These are phyloP conservation scores for Hydropotes inermis DNA, from an alignment of 2,113 vertebrate genomes.

Conservation along the genomic window DNA sequence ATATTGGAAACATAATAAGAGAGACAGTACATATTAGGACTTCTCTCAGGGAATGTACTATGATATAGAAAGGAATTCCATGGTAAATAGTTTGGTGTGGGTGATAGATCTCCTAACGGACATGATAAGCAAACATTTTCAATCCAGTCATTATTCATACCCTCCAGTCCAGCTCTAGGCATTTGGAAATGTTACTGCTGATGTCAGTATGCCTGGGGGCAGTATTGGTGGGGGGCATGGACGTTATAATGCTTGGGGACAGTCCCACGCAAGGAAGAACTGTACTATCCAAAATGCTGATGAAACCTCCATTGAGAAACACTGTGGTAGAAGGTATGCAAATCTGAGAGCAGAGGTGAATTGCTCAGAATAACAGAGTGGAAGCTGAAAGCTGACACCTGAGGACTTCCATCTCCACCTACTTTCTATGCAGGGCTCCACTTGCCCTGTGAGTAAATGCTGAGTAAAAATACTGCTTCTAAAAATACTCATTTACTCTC, in stretches of 20 bases:
- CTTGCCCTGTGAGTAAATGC: neutral
- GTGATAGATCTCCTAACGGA: neutral
- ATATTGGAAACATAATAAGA: neutral
- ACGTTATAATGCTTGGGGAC: neutral
- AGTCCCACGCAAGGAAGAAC: constrained; percentile 7
- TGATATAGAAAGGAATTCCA: neutral
- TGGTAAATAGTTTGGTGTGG: neutral
- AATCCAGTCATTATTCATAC: neutral
- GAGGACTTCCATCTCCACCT: neutral
- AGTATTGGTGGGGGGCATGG: neutral
- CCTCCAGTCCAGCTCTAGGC: neutral
- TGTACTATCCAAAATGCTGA: constrained; percentile 15
- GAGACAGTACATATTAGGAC: neutral
- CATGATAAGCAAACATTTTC: neutral
- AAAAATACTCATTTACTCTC: neutral
- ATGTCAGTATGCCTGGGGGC: neutral
- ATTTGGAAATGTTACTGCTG: neutral
- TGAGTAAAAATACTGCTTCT: neutral
- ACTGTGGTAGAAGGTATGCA: neutral
- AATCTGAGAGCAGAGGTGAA: neutral
- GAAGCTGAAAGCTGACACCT: neutral
- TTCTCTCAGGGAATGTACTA: neutral
- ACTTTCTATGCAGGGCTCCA: neutral
- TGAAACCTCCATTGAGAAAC: constrained; percentile 21
- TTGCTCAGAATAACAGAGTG: neutral